Base-by-base conservation (phyloP, 2,888 invertebrate species). In the Meloe dianella region DNA sequence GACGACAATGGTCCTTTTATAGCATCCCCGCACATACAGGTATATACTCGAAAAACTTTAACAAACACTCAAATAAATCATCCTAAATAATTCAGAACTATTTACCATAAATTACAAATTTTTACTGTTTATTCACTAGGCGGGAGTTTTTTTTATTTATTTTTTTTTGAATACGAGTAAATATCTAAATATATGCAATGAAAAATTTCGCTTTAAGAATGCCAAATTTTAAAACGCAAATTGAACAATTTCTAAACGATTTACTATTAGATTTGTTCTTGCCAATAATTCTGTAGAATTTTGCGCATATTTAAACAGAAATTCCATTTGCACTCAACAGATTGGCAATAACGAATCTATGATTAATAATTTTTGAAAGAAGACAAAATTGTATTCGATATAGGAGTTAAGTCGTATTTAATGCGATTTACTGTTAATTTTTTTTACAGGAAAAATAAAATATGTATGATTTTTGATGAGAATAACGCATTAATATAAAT, bases 401-500 rank as follows among this genome's bases (percentile, higher is more conserved):
- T n/a, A n/a, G n/a, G n/a, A n/a, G n/a, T n/a, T n/a, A n/a, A n/a
- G n/a, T n/a, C n/a, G n/a, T n/a, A n/a, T n/a, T 27, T 27, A 4
- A 27, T 27, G 27, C 4, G 27, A 27, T 41, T 41, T 41, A 17
- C n/a, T 41, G n/a, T 41, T 8, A 41, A 41, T 41, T 38, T 2
- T 38, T 7, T 14, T 2, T n/a, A 10, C 14, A 17, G 41, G n/a
- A n/a, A 12, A 41, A 41, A 41, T 41, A 35, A 4, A 38, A 38
- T 14, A 32, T 56, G n/a, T n/a, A 47, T 29, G 20, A 41, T 57
- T 58, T 63, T 58, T 30, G 47, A 63, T 27, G 20, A 20, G 51
- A 64, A 64, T 64, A 38, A 35, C 56, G 54, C 29, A 54, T 41
- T 41, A 17, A 41, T 4, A 41, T n/a, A n/a, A n/a, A n/a, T n/a